Conservation (phyloP, 2,888 invertebrate species). For the Drosophila tripunctata region DNA sequence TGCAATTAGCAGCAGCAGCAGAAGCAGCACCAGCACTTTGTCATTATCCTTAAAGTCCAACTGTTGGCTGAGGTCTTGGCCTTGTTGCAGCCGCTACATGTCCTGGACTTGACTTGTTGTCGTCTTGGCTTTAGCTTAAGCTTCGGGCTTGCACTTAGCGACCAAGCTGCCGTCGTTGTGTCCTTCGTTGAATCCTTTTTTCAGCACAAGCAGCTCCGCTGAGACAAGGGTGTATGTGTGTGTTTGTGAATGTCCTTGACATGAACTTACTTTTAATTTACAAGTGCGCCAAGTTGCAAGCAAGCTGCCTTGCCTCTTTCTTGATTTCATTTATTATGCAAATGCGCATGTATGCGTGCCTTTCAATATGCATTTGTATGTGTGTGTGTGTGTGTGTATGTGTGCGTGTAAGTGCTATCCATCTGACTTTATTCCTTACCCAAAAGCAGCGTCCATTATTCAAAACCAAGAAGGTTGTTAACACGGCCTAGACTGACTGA, state of each 20-base stretch:
- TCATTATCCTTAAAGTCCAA: conserved; percentile 26
- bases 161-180: conserved; percentile 48
- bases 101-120: conserved; percentile 20
- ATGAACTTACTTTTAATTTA: conserved; percentile 75
- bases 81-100: conserved; percentile 25
- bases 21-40: conserved; percentile 8
- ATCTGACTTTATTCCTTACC: conserved; percentile 31
- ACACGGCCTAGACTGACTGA: conserved; percentile 52
- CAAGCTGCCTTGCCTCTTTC: conserved; percentile 19
- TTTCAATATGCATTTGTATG: background rate
- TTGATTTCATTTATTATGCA: conserved; percentile 77
- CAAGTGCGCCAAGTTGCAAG: conserved; percentile 49
- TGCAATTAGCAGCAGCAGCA: conserved; percentile 34
- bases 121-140: conserved; percentile 1
- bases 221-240: conserved; percentile 8
- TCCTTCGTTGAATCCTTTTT: conserved; percentile 22
- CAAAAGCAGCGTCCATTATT: conserved; percentile 44
- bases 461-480: conserved; percentile 26
- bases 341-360: conserved; percentile 24
- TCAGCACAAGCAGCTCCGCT: background rate
- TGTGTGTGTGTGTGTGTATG: conserved; percentile 14
- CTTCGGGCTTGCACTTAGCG: conserved; percentile 44
- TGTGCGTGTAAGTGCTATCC: conserved; percentile 19
- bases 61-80: conserved; percentile 20
- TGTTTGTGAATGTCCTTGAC: conserved; percentile 56